Evolutionary conservation across 2,888 invertebrate species (phyloP).

Genomic region (Sepiola atlantica): DNA sequence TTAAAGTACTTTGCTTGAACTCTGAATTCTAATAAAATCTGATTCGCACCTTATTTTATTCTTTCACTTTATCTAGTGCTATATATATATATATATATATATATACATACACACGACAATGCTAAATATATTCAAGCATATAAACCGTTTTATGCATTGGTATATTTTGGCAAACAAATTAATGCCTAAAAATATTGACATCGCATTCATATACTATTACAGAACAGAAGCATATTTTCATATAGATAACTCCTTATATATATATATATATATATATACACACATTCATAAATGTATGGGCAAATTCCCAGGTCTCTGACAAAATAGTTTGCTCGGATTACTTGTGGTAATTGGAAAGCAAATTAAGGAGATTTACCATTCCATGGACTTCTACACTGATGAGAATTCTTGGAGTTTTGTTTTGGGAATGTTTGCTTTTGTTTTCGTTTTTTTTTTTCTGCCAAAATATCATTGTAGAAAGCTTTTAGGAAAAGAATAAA

Average conservation of each 20-base stretch:
- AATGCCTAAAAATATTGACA: too few relatives aligned
- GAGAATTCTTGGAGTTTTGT: neutral
- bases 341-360: neutral
- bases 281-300: neutral
- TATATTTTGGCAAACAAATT: too few relatives aligned
- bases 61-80: too few relatives aligned
- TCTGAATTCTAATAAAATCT: too few relatives aligned
- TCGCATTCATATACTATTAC: too few relatives aligned
- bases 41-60: too few relatives aligned
- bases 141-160: too few relatives aligned
- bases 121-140: too few relatives aligned
- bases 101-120: too few relatives aligned
- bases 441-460: neutral
- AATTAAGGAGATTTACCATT: conserved; percentile 17
- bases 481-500: neutral
- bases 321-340: neutral
- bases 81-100: too few relatives aligned
- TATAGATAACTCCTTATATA: neutral
- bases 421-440: too few relatives aligned
- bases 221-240: neutral
- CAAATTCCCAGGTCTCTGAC: neutral
- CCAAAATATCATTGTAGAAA: neutral
- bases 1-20: too few relatives aligned
- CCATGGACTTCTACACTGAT: neutral
- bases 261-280: neutral